Percentiles rank a stretch among this genome's conserved stretches.
These are phyloP conservation scores for Lepetodrilus schrolli DNA, from an alignment of 2,888 invertebrate genomes.

Conservation along the genomic window DNA sequence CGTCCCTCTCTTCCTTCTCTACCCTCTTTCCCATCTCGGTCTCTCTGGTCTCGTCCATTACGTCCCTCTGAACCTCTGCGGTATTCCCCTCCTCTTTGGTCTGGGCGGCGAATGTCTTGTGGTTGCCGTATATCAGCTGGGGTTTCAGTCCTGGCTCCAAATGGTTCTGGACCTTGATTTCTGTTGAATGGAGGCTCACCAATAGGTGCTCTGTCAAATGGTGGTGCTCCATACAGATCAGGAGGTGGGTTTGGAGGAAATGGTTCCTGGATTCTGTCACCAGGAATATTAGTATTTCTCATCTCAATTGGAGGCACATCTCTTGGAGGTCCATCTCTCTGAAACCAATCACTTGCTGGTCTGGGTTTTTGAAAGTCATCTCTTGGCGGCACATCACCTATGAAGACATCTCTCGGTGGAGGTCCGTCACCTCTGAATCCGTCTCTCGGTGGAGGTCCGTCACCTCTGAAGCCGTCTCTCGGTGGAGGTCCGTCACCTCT, in stretches of 20 bases:
- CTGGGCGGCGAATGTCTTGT: not conserved
- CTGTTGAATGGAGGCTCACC: not conserved
- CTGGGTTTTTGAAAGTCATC: no score
- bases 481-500: constrained; percentile 21
- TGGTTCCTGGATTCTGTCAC: not conserved
- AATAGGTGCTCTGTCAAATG: not conserved
- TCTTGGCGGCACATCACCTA: no score
- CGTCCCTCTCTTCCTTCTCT: constrained; percentile 34
- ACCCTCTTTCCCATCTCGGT: not conserved
- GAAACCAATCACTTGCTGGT: no score
- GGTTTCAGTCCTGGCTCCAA: not conserved
- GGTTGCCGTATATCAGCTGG: not conserved
- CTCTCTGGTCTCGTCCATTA: constrained; percentile 35
- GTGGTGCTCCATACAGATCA: not conserved
- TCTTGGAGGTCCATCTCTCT: not conserved
- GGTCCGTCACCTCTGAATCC: not conserved
- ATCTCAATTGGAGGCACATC: not conserved
- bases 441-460: not conserved
- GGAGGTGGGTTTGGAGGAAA: not conserved
- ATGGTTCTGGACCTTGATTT: not conserved
- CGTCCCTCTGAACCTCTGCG: not conserved
- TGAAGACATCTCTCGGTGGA: constrained; percentile 31
- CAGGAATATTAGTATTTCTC: not conserved
- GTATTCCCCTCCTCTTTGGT: not conserved
- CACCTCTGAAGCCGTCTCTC: not conserved